Evolutionary conservation across 2,797 vertebrate genomes (phyloP), one percentile per base, ranked within the genome.

Genomic region (Rhabdomys pumilio): DNA sequence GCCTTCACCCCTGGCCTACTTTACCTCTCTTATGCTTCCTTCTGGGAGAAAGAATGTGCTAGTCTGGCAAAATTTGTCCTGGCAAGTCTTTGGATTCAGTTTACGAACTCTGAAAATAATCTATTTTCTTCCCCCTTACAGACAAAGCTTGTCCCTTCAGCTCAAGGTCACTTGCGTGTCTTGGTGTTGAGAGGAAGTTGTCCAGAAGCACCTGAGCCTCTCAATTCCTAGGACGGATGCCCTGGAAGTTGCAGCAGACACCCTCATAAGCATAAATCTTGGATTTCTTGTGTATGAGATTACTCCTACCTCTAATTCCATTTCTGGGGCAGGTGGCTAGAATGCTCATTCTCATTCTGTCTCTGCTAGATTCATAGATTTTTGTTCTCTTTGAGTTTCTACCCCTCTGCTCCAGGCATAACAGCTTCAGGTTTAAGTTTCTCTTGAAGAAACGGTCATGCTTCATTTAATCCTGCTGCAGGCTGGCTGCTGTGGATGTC

Each of bases 371-470:
- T 98, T 97, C 98, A 98, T 97, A 98, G 90, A 97, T 97, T 93
- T 96, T 98, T 97, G 84, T 93, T 97, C 63, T 94, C 90, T 96
- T 89, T 93, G 90, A n/a, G 84, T 84, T 98, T 93, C 97, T 95
- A 93, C 89, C 95, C 95, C 90, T 93, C 96, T 92, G 90, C 96
- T 95, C 93, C n/a, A 96, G 96, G 96, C 97, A 96, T 96, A 91
- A 96, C 97, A 97, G 94, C 97, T 98, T 98, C 95, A 98, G 93
- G 97, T 98, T 98, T 98, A 98, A 98, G 97, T 98, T 96, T 96
- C 92, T 97, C 96, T 97, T 98, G 96, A 98, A 97, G 96, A 98
- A 98, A 98, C 12, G 4, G 97, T 93, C 97, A 98, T 97, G 98
- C 97, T 98, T 98, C 98, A 98, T 98, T 99, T 98, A 98, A 96